Evolutionary conservation across 2,797 vertebrate species (phyloP).

Genomic region (Nyctibius grandis): DNA sequence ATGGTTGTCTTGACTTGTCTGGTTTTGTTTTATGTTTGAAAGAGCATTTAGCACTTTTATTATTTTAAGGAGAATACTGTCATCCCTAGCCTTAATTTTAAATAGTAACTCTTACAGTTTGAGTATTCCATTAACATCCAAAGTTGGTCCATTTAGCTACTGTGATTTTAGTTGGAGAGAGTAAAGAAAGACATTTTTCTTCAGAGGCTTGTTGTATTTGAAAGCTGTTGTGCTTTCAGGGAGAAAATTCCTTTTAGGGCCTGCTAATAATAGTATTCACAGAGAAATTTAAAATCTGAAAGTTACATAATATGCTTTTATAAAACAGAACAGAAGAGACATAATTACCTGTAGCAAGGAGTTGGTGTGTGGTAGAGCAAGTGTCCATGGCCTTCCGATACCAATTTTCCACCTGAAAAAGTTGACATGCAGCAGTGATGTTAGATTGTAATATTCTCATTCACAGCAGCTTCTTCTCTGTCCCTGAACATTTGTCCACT

Average conservation of each 20-base stretch:
- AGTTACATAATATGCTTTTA: background rate
- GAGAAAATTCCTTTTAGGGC: background rate
- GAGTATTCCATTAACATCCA: background rate
- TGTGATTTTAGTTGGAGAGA: background rate
- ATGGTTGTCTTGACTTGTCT: background rate
- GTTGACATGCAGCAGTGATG: background rate
- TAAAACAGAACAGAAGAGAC: background rate
- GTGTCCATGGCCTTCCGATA: conserved; percentile 79
- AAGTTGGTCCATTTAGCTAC: background rate
- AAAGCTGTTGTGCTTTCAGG: background rate
- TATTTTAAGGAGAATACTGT: background rate
- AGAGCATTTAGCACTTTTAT: background rate
- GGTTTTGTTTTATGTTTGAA: conserved; percentile 78
- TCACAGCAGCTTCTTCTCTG: background rate
- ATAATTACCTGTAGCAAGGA: conserved; percentile 83
- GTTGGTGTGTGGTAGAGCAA: conserved; percentile 85
- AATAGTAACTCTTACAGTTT: background rate
- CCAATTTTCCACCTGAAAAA: conserved; percentile 86
- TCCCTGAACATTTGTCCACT: background rate
- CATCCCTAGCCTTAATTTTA: background rate
- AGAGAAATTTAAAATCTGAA: background rate
- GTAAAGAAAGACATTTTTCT: background rate
- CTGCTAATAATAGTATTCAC: background rate
- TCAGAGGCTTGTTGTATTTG: background rate
- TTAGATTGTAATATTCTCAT: background rate